phyloP scores from a whole-genome alignment of 1,140 invertebrate species.

The Oedothorax gibbosus region DNA sequence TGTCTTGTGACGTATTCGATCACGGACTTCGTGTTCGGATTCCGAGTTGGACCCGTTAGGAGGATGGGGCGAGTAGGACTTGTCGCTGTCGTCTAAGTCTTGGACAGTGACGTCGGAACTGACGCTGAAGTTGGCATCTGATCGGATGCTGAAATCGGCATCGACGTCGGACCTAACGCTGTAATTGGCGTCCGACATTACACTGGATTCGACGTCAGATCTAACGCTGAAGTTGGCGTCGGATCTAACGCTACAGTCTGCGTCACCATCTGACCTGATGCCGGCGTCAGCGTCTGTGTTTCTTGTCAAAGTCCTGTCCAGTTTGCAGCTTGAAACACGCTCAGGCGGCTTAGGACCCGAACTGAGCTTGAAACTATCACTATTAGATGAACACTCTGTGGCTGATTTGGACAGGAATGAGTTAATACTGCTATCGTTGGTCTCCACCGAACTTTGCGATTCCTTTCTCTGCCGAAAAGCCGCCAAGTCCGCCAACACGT shows the following conservation, averaged over 20 bases:
- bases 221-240: too few species aligned
- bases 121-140: too few species aligned
- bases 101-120: neutral
- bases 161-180: too few species aligned
- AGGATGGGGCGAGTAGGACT: slow-evolving; percentile 50
- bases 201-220: too few species aligned
- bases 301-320: neutral
- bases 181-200: too few species aligned
- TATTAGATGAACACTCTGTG: slow-evolving; percentile 56
- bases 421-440: slow-evolving; percentile 62
- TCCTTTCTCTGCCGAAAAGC: slow-evolving; percentile 76
- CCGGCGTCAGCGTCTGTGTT: neutral
- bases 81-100: slow-evolving; percentile 44
- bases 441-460: slow-evolving; percentile 58
- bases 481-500: neutral
- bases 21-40: slow-evolving; percentile 70
- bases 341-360: slow-evolving; percentile 20
- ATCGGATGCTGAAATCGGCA: too few species aligned
- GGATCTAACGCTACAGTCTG: too few species aligned
- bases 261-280: too few species aligned
- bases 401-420: slow-evolving; percentile 62
- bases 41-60: slow-evolving; percentile 53
- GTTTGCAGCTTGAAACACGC: neutral
- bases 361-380: slow-evolving; percentile 32
- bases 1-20: slow-evolving; percentile 83